Evolutionary conservation across 2,888 invertebrate species (phyloP).

Genomic region (Trachelus troglodyta): DNA sequence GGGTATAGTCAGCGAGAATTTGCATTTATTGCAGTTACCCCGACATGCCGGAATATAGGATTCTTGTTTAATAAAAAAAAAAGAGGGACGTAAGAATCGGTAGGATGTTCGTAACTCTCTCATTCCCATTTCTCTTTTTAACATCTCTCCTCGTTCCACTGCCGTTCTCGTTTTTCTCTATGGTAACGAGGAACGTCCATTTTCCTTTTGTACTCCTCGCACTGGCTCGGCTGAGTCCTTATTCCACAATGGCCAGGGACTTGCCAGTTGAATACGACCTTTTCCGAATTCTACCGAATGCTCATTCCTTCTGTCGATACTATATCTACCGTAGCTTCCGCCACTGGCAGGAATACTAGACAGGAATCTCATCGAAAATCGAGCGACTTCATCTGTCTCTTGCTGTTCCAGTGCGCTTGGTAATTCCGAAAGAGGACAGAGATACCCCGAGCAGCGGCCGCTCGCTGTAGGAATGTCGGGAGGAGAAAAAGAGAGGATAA

Average conservation of each 20-base stretch:
- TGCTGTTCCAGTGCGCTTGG: neutral
- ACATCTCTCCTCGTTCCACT: neutral
- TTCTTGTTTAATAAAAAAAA: neutral
- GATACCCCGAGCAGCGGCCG: too few species aligned
- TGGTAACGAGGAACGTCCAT: slow-evolving; percentile 3
- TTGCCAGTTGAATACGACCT: too few species aligned
- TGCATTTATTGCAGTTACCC: neutral
- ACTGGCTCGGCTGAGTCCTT: too few species aligned
- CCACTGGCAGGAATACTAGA: too few species aligned
- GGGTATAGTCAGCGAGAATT: neutral
- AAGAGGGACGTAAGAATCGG: neutral
- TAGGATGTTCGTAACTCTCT: neutral
- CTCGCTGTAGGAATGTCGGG: neutral
- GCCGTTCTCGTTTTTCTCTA: neutral
- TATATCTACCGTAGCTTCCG: too few species aligned
- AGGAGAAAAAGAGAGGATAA: slow-evolving; percentile 31
- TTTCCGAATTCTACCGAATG: too few species aligned
- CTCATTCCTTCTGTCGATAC: too few species aligned
- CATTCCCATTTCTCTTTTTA: neutral
- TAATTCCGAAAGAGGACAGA: too few species aligned
- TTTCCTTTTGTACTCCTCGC: neutral
- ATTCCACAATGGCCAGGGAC: too few species aligned
- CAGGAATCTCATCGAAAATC: slow-evolving; percentile 15
- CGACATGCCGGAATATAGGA: neutral
- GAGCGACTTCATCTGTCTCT: slow-evolving; percentile 5